Percentiles rank a stretch among this genome's conserved stretches.
Conservation (phyloP, 2,797 vertebrate species). For the Pipistrellus kuhlii region DNA sequence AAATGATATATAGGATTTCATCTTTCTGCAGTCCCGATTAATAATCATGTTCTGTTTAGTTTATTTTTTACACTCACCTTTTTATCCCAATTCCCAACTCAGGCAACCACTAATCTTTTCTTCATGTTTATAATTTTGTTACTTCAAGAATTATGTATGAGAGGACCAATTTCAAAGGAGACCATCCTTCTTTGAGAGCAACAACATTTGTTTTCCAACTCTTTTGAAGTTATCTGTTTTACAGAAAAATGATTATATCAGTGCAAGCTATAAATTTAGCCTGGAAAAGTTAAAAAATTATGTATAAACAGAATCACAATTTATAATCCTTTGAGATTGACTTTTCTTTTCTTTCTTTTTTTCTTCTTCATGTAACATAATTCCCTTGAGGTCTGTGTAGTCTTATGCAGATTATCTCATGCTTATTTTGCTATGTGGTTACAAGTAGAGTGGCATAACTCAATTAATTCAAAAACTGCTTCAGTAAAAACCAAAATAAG, state of each 20-base stretch:
- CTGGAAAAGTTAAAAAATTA: neutral
- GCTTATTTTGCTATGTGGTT: neutral
- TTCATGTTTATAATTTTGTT: slow-evolving; percentile 52
- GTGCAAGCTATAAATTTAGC: neutral
- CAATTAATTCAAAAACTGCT: slow-evolving; percentile 52
- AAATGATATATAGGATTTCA: slow-evolving; percentile 68
- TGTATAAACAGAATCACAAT: slow-evolving; percentile 2
- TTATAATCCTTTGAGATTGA: slow-evolving; percentile 6
- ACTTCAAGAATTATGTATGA: slow-evolving; percentile 37
- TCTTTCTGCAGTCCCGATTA: slow-evolving; percentile 55
- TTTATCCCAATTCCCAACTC: neutral
- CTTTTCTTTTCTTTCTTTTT: neutral
- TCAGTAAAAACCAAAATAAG: neutral
- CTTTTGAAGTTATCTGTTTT: neutral
- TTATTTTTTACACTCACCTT: neutral
- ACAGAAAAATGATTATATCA: neutral
- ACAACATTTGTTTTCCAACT: neutral
- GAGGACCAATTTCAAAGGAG: neutral
- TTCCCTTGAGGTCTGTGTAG: slow-evolving; percentile 31
- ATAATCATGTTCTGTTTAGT: slow-evolving; percentile 62
- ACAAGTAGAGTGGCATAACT: neutral
- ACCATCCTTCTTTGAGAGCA: neutral
- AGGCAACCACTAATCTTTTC: slow-evolving; percentile 37
- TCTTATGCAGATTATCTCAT: neutral
- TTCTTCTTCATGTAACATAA: neutral